Evolutionary conservation across 2,113 vertebrate genomes (phyloP), one percentile per base, ranked within the genome.

Genomic region (Vulpes ferrilata): DNA sequence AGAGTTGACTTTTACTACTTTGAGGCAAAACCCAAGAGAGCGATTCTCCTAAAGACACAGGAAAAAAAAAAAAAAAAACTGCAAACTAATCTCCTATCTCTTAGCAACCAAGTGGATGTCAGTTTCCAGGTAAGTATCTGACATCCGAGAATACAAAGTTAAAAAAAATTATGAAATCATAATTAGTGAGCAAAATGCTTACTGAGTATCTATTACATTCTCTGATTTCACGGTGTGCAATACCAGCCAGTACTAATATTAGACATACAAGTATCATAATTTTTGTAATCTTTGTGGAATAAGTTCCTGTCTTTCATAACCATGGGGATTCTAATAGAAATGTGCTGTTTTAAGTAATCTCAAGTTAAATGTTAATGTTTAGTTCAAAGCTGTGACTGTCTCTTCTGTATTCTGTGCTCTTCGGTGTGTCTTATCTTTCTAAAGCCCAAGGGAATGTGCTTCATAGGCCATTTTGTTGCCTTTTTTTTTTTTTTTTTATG

Each of bases 71-170:
- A 88, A 76, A 86, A 65, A 43, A 43, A 43, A 43, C 43, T 98
- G 73, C 96, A 95, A 90, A 79, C 79, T 96, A 86, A 19, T 55
- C 79, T 97, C 84, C 3, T 35, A 93, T 96, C 82, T 43, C 89
- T 98, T 96, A 97, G 96, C 97, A 98, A 93, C 69, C 90, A 15
- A 88, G 13, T 80, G 67, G 73, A 95, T 85, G 62, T 87, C 88
- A 95, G 17, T 98, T 98, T 59, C 55, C 60, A 96, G 71, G 27
- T 95, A 95, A 89, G 43, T 96, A 74, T 81, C 57, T 67, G 78
- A 73, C 86, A 78, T 96, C 74, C 91, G 78, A 97, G 35, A 95
- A 89, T 81, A 86, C 38, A 80, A 95, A 92, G 32, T 88, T 43
- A 7, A 91, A 96, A 79, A 43, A 43, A 84, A 82, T 82, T 83